Base-by-base conservation (phyloP, 1,140 invertebrate genomes). In the Drosophila tropicalis region DNA sequence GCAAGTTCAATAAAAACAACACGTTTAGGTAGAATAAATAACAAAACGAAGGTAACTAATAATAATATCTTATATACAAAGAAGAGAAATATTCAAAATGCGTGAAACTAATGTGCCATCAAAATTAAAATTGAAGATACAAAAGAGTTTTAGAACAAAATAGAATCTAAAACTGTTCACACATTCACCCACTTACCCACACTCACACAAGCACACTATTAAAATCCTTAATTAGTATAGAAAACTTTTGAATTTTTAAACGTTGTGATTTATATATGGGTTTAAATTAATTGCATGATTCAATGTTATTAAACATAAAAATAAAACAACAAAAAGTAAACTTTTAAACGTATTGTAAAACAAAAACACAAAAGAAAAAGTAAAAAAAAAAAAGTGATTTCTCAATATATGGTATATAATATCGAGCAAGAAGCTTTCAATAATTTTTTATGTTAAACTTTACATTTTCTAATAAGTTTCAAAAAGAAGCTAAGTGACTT, bases 91-190 rank as follows among this genome's bases (percentile, higher is more conserved):
- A 86, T 25, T 44, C 29, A 56, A 67, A 67, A 78, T 77, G 73
- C 86, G 82, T 80, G 87, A 86, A 87, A 90, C 70, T 70, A 74
- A 87, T 90, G 87, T 90, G 83, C 87, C 87, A 90, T 90, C 68
- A 70, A 66, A 76, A 57, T 63, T 58, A 17, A 69, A 67, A 39
- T 58, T 58, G 9, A 68, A 75, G n/a, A 47, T 44, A 69, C 64
- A 29, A 39, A 74, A 70, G 47, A 66, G 69, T 61, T 67, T 66
- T 51, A 56, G 36, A 44, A 47, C 22, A 65, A 41, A 32, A 55
- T 13, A n/a, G 34, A 17, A 61, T 10, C 22, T 10, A 74, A 60
- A 58, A 56, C 22, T 25, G 10, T 19, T 13, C 5, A 51, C 15
- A 51, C 47, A 51, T 13, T 13, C 54, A n/a, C 44, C 3, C 17